Conservation (phyloP, 2,797 vertebrate species). For the Myioborus melanocephalus region DNA sequence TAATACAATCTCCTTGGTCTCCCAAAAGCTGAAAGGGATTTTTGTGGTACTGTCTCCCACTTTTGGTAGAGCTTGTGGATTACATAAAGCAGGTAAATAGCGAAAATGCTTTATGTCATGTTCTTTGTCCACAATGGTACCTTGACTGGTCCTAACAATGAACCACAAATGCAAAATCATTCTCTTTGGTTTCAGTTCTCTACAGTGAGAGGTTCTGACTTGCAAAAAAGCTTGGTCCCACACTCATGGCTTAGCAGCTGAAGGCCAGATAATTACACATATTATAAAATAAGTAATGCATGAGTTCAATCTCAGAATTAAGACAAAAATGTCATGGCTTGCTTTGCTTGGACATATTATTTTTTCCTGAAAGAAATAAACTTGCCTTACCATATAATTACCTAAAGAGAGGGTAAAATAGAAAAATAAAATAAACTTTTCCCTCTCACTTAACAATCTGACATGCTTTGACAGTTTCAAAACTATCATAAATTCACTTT, state of each 20-base stretch:
- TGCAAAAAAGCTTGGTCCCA: not conserved
- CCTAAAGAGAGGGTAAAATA: not conserved
- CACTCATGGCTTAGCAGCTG: not conserved
- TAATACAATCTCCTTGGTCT: not conserved
- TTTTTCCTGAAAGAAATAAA: slow-evolving; percentile 33
- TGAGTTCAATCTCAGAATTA: not conserved
- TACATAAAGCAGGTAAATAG: not conserved
- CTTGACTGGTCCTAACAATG: not conserved
- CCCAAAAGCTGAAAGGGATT: not conserved
- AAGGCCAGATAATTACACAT: not conserved
- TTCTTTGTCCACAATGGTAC: not conserved
- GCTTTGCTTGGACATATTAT: not conserved
- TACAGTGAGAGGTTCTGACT: not conserved
- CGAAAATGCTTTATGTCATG: accelerated
- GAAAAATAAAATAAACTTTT: not conserved
- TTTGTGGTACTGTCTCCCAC: not conserved
- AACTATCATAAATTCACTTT: not conserved
- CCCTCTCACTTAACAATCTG: not conserved
- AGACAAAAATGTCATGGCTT: not conserved
- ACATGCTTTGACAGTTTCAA: slow-evolving; percentile 11
- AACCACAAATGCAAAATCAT: not conserved
- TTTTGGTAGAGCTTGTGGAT: not conserved
- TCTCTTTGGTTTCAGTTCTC: not conserved
- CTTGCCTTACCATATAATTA: not conserved
- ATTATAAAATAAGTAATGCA: not conserved